Percentiles rank a stretch among this genome's conserved stretches.
phyloP scores from a whole-genome alignment of 2,797 vertebrate species.

The Coendou prehensilis region DNA sequence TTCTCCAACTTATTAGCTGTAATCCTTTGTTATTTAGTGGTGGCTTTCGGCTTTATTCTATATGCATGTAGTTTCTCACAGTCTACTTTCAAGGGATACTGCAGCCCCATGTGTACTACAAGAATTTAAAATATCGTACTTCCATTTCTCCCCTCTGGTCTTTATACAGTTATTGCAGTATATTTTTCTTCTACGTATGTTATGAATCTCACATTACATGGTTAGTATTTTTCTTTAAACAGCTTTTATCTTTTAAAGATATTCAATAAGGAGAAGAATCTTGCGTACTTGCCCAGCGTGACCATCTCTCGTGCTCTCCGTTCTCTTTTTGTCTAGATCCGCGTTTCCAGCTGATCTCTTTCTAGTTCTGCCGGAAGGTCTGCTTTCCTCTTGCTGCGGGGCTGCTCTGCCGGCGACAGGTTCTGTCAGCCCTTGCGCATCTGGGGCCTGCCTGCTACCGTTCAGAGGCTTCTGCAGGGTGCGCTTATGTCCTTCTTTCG shows the following conservation, averaged over 20 bases:
- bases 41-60: not conserved
- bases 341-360: not conserved
- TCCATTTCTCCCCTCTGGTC: not conserved
- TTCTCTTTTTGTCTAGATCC: not conserved
- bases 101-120: not conserved
- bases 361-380: not conserved
- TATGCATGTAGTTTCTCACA: not conserved
- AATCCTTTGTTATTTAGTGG: not conserved
- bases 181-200: not conserved
- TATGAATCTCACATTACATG: not conserved
- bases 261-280: slow-evolving; percentile 5
- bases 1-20: slow-evolving; percentile 9
- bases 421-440: not conserved
- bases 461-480: not conserved
- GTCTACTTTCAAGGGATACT: not conserved
- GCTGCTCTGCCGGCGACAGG: not conserved
- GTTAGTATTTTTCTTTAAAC: slow-evolving; percentile 15
- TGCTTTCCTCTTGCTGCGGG: not conserved
- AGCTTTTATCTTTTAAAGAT: slow-evolving; percentile 14
- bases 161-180: not conserved
- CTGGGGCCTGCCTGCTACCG: not conserved
- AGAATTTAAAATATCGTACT: not conserved
- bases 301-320: not conserved
- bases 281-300: not conserved
- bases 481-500: not conserved